Evolutionary conservation across 2,113 vertebrate species (phyloP), one percentile per base, ranked within the genome.

Genomic region (Corydoras maculifer): DNA sequence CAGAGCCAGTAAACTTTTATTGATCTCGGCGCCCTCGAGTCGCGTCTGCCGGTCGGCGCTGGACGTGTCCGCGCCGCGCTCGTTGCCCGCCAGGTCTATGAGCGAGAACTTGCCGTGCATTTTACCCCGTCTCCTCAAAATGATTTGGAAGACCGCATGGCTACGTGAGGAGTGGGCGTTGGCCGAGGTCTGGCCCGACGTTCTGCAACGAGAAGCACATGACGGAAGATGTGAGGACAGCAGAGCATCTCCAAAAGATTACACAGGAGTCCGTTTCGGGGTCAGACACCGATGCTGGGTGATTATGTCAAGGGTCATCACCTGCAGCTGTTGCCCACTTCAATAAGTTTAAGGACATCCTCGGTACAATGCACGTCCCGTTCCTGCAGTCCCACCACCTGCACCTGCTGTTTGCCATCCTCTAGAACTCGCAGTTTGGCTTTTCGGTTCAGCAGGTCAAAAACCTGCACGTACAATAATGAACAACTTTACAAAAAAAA

Each of bases 271-370:
- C 18, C 18, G 18, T 25, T 25, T 25, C 18, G 18, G 2, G 18
- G 18, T 25, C 18, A 25, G 18, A 25, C 18, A 25, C 18, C 18
- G 18, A 25, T 25, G 18, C 18, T 25, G 18, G 18, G 18, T 25
- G 1, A 25, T 25, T 2, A 25, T 25, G 18, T 25, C 18, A 25
- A 25, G 18, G 18, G 18, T 69, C 4, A 15, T 74, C 85, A 99
- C 97, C 97, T 96, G 95, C 96, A 99, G 84, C 94, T 95, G 91
- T 99, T 98, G 72, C 97, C 95, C 78, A 97, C 84, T 83, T 98
- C 96, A 76, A 98, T 99, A 73, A 99, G 94, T 68, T 97, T 97
- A 69, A 99, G 91, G 58, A 99, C 97, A 62, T 99, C 97, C 88
- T 98, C 97, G 6, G 96, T 96, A 86, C 94, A 96, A 75, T 91